A percentile compares a stretch with the other conserved stretches of the same genome.
Evolutionary conservation across 2,888 invertebrate species (phyloP).

Genomic region (Xestia c-nigrum): DNA sequence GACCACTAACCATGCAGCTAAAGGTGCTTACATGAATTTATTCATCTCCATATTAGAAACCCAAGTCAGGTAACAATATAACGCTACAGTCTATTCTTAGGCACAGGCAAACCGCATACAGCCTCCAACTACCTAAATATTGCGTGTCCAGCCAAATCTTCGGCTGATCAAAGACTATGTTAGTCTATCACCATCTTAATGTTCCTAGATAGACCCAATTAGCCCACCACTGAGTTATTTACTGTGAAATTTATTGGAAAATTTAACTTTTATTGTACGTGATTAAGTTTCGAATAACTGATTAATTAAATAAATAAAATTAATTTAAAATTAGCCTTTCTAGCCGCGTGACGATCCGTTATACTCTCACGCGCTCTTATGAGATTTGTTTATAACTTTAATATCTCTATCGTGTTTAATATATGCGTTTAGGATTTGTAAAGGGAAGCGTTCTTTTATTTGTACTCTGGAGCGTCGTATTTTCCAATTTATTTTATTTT

Average conservation of each 20-base stretch:
- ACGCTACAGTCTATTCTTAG: constrained; percentile 51
- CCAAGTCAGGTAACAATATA: constrained; percentile 38
- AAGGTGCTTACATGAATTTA: constrained; percentile 41
- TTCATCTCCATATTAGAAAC: constrained; percentile 46
- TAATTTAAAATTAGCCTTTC: constrained; percentile 48
- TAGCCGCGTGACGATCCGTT: constrained; percentile 33
- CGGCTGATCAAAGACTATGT: constrained; percentile 73
- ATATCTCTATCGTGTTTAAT: constrained; percentile 66
- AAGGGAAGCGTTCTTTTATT: constrained; percentile 66
- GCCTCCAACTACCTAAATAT: constrained; percentile 43
- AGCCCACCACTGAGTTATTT: constrained; percentile 65
- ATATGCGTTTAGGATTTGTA: constrained; percentile 63
- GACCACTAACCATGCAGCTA: constrained; percentile 26
- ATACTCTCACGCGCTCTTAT: constrained; percentile 45
- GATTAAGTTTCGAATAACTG: constrained; percentile 51
- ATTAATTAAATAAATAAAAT: constrained; percentile 59
- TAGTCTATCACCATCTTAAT: constrained; percentile 77
- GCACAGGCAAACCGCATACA: constrained; percentile 22
- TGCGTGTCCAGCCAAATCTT: constrained; percentile 65
- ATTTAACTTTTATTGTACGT: constrained; percentile 52
- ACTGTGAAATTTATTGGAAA: constrained; percentile 58
- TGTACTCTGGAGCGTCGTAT: constrained; percentile 71
- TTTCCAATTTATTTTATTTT: constrained; percentile 79
- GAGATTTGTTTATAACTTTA: constrained; percentile 64
- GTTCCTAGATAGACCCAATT: constrained; percentile 70